phyloP scores from a whole-genome alignment of 2,113 vertebrate species.

The Anarrhichthys ocellatus region DNA sequence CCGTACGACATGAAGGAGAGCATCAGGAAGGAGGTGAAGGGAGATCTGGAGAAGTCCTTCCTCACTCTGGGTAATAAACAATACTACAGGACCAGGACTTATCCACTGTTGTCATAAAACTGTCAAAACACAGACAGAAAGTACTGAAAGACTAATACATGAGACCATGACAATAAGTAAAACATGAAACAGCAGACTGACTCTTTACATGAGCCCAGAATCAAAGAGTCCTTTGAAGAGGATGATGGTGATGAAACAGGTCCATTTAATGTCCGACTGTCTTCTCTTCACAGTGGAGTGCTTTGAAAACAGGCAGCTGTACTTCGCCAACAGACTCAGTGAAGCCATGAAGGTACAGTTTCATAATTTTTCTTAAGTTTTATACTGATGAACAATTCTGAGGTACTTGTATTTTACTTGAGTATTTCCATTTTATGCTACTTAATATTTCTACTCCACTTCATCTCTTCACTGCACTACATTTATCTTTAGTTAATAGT shows the following conservation, averaged over 20 bases:
- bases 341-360: conserved; percentile 95
- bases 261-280: not conserved
- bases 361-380: not conserved
- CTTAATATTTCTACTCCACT: too few species aligned
- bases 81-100: not conserved
- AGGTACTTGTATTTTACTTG: not conserved
- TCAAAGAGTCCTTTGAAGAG: too few species aligned
- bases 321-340: conserved; percentile 92
- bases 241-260: not conserved
- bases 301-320: conserved; percentile 94
- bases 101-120: too few species aligned
- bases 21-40: conserved; percentile 96
- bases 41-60: conserved; percentile 95
- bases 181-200: not conserved
- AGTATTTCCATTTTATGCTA: not conserved
- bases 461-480: too few species aligned
- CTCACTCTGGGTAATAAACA: conserved; percentile 88
- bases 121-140: too few species aligned
- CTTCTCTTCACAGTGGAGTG: conserved; percentile 87
- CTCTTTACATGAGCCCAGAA: too few species aligned
- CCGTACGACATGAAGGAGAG: conserved; percentile 96
- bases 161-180: not conserved
- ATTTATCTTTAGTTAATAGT: too few species aligned
- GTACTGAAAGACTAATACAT: not conserved
- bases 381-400: too few species aligned